Percentiles rank a stretch among this genome's conserved stretches.
Evolutionary conservation across 2,797 vertebrate species (phyloP).

Genomic region (Sebastes baramenuke): DNA sequence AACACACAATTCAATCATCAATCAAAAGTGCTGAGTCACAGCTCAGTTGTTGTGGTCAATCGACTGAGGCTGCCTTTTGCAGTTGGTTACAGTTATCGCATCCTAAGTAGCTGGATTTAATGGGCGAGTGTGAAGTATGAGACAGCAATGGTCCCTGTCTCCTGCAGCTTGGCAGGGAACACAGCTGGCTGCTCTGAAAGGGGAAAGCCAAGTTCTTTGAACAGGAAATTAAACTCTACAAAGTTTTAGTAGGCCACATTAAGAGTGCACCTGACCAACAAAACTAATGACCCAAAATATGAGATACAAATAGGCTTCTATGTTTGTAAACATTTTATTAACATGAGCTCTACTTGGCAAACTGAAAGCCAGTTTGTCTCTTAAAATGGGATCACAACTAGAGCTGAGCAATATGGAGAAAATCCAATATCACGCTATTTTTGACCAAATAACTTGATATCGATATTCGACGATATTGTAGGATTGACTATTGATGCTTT

Average conservation of each 20-base stretch:
- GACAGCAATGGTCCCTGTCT: constrained; percentile 70
- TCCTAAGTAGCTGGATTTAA: constrained; percentile 71
- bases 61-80: constrained; percentile 25
- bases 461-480: no score
- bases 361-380: background rate
- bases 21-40: constrained; percentile 26
- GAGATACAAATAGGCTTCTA: background rate
- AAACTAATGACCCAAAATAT: background rate
- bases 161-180: constrained; percentile 62
- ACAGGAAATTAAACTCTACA: constrained; percentile 54
- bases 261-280: constrained; percentile 3
- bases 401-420: background rate
- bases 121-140: constrained; percentile 64
- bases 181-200: constrained; percentile 55
- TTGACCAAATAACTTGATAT: background rate
- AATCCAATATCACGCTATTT: background rate
- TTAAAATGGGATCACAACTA: background rate
- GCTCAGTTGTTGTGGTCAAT: constrained; percentile 5
- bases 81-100: constrained; percentile 62
- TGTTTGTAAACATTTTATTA: background rate
- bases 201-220: constrained; percentile 33
- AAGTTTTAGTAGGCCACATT: constrained; percentile 6
- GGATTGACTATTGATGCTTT: background rate
- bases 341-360: background rate
- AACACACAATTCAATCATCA: background rate